Evolutionary conservation across 2,113 vertebrate genomes (phyloP).

Genomic region (Indicator indicator): DNA sequence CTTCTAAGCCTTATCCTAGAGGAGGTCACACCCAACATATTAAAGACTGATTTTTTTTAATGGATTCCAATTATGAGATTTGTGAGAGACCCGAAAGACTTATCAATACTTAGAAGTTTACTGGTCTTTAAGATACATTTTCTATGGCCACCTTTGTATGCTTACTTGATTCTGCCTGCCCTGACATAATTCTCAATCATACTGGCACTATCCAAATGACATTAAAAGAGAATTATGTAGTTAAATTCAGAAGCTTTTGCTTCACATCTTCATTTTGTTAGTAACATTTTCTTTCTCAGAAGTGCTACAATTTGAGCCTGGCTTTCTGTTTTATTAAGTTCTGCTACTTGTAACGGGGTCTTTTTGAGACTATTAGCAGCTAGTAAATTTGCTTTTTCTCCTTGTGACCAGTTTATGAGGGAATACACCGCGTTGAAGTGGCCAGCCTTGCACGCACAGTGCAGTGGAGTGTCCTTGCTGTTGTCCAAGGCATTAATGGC

Average conservation of each 20-base stretch:
- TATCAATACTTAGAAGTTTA: not conserved
- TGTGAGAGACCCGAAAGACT: not conserved
- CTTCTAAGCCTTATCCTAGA: not conserved
- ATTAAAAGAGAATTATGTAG: not conserved
- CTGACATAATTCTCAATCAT: not conserved
- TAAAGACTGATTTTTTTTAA: not conserved
- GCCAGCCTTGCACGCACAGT: conserved; percentile 76
- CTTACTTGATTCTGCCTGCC: not conserved
- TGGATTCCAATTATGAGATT: not conserved
- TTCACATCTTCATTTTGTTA: conserved; percentile 70
- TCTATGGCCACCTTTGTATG: not conserved
- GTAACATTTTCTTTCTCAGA: conserved; percentile 81
- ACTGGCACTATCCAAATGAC: not conserved
- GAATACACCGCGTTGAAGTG: conserved; percentile 52
- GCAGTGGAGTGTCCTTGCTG: conserved; percentile 79
- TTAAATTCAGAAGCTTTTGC: not conserved
- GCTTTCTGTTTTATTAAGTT: conserved; percentile 49
- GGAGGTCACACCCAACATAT: not conserved
- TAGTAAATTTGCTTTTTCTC: conserved; percentile 71
- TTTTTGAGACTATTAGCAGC: conserved; percentile 76
- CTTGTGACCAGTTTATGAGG: conserved; percentile 70
- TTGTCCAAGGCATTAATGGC: conserved; percentile 76
- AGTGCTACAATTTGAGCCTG: conserved; percentile 70
- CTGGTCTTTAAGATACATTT: not conserved
- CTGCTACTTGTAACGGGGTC: conserved; percentile 78